Evolutionary conservation across 1,140 invertebrate genomes (phyloP).

Genomic region (Harlomillsia oculata): DNA sequence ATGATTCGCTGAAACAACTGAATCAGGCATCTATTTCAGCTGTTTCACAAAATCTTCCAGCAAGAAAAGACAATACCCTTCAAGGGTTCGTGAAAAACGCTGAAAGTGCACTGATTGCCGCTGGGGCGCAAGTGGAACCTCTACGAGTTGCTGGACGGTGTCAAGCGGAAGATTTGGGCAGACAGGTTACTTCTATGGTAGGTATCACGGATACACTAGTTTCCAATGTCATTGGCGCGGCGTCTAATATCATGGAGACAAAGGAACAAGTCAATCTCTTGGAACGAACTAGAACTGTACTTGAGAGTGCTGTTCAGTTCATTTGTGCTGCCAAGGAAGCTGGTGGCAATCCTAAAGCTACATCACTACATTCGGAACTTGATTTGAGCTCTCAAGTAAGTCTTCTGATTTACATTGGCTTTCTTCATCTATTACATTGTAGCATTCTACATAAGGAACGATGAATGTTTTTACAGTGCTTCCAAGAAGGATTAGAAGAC

Average conservation of each 20-base stretch:
- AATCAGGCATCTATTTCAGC: conserved; percentile 79
- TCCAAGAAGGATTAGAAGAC: conserved; percentile 36
- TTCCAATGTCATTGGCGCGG: conserved; percentile 68
- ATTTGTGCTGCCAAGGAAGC: conserved; percentile 77
- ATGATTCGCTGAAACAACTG: conserved; percentile 62
- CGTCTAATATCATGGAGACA: conserved; percentile 79
- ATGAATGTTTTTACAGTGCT: conserved; percentile 21
- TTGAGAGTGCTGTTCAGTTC: conserved; percentile 78
- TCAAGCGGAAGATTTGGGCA: conserved; percentile 87
- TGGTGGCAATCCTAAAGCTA: conserved; percentile 73
- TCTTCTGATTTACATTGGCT: background rate
- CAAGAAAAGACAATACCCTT: conserved; percentile 62
- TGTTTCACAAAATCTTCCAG: conserved; percentile 67
- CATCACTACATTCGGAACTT: conserved; percentile 31
- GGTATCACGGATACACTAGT: conserved; percentile 77
- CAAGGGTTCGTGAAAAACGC: conserved; percentile 64
- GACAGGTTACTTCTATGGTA: conserved; percentile 67
- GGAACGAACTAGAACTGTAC: conserved; percentile 87
- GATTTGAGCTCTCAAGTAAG: conserved; percentile 32
- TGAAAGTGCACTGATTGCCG: conserved; percentile 27
- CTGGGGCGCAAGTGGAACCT: conserved; percentile 65
- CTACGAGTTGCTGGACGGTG: conserved; percentile 70
- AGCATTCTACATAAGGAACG: no score
- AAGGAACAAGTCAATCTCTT: conserved; percentile 78
- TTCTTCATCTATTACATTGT: no score